Evolutionary conservation across 2,113 vertebrate genomes (phyloP), one percentile per base, ranked within the genome.

Genomic region (Atractosteus spatula): DNA sequence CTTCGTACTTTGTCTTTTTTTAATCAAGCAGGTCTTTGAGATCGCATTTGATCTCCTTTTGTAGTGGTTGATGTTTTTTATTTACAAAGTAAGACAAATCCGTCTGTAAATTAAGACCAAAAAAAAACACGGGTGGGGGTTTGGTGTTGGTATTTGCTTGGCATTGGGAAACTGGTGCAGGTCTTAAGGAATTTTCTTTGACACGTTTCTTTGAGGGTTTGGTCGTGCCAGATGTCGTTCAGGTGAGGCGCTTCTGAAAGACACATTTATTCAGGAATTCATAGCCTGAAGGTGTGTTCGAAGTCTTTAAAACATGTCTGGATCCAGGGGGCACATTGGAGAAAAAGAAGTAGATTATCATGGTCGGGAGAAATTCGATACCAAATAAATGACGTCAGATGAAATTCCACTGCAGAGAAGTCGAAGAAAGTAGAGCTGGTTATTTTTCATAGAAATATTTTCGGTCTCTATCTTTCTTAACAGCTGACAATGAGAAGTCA

Each of bases 241-340:
- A 80, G 79, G 78, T 77, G 66, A 74, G 74, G 76, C 65, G 55
- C 62, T 16, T 62, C 63, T 70, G 29, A 68, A 47, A 65, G 71
- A 44, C 51, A 66, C 55, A 70, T 70, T 70, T 66, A 54, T 71
- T 29, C 17, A 73, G 76, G 76, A 74, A 72, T 77, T 71, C 66
- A 64, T 73, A 55, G 77, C 75, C 75, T 67, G 63, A 68, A 73
- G 79, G 74, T 70, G 75, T 72, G 63, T 78, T 72, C 62, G 59
- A 74, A 73, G 76, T 71, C 66, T 71, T 55, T 70, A 65, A 68
- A 13, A 74, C 72, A 79, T 55, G 76, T 74, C 82, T 82, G 85
- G 83, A 83, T 86, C 83, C 74, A 82, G 83, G 80, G 86, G 82
- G 71, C 82, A 83, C 77, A 70, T 86, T 83, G 84, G 83, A 85